Conservation (phyloP, 2,888 invertebrate species). For the Hylaea fasciaria region DNA sequence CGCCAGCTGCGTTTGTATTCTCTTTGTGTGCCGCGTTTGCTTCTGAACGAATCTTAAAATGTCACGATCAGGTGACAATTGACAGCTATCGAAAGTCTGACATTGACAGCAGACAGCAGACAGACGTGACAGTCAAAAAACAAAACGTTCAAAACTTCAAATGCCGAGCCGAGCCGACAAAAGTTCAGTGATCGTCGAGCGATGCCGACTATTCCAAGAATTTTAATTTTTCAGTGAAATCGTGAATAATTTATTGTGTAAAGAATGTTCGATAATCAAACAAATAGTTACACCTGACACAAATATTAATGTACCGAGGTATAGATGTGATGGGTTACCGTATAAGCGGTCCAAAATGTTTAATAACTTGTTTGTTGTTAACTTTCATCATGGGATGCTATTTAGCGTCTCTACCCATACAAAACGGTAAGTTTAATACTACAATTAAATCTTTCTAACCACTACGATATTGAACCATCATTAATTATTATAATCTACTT, state of each 20-base stretch:
- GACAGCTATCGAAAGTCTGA: no score
- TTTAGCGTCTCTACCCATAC: conserved; percentile 76
- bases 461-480: background rate
- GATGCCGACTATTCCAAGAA: conserved; percentile 15
- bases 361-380: conserved; percentile 68
- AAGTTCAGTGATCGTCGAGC: no score
- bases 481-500: no score
- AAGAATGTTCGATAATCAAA: conserved; percentile 30
- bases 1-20: no score
- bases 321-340: conserved; percentile 73
- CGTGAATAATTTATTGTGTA: conserved; percentile 20
- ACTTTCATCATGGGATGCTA: conserved; percentile 79
- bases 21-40: no score
- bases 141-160: no score
- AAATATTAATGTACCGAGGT: conserved; percentile 61
- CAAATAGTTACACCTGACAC: conserved; percentile 39
- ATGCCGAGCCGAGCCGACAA: no score
- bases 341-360: conserved; percentile 71
- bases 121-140: no score
- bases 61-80: no score
- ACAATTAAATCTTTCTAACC: conserved; percentile 11
- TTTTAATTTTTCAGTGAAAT: conserved; percentile 40
- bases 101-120: no score
- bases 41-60: no score
- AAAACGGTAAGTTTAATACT: conserved; percentile 59